Evolutionary conservation across 2,888 invertebrate species (phyloP).

Genomic region (Noctua pronuba): DNA sequence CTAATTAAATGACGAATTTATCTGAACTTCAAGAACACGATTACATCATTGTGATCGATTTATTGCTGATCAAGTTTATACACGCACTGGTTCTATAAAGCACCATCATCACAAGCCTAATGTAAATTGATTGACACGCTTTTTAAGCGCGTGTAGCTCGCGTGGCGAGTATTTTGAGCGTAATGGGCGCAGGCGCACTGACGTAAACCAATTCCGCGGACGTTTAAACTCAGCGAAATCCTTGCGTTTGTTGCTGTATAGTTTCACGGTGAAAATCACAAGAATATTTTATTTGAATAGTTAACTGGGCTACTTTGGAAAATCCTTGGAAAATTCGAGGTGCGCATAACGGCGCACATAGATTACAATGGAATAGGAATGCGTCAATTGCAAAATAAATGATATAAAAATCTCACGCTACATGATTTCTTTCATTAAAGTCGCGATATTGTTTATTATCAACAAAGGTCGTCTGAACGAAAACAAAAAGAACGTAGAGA

Average conservation of each 20-base stretch:
- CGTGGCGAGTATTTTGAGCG: constrained; percentile 84
- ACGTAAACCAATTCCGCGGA: constrained; percentile 85
- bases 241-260: constrained; percentile 76
- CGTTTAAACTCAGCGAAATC: constrained; percentile 83
- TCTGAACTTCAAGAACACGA: constrained; percentile 51
- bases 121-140: constrained; percentile 87
- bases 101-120: constrained; percentile 76
- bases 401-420: constrained; percentile 86
- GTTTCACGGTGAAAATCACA: constrained; percentile 73
- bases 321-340: constrained; percentile 65
- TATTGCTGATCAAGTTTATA: constrained; percentile 62
- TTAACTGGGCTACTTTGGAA: constrained; percentile 49
- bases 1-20: constrained; percentile 67
- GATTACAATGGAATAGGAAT: constrained; percentile 75
- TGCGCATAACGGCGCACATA: constrained; percentile 48
- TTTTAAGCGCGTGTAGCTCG: constrained; percentile 81
- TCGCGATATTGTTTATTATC: constrained; percentile 89
- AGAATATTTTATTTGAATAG: constrained; percentile 56
- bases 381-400: constrained; percentile 84
- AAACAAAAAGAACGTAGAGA: constrained; percentile 89
- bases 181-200: constrained; percentile 84
- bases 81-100: constrained; percentile 71
- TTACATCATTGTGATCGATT: constrained; percentile 57
- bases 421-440: constrained; percentile 88
- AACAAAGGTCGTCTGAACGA: constrained; percentile 89